phyloP scores from a whole-genome alignment of 1,140 invertebrate genomes.

The Helicoverpa zea region DNA sequence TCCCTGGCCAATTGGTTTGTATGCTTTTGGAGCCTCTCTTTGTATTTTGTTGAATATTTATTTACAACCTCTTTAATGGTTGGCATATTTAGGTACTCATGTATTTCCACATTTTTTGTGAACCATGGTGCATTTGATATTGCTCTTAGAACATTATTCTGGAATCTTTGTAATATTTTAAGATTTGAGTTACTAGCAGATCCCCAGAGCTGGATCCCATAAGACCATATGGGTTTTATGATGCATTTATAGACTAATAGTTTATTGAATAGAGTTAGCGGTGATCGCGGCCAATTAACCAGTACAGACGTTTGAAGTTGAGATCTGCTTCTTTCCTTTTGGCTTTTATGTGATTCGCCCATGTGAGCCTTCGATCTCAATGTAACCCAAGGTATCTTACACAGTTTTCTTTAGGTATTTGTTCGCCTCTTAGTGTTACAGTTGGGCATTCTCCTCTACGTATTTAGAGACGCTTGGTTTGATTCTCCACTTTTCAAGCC shows the following conservation, averaged over 20 bases:
- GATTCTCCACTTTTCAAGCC: slow-evolving; percentile 51
- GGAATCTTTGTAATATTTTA: slow-evolving; percentile 5
- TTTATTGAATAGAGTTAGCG: not conserved
- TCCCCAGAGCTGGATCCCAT: not conserved
- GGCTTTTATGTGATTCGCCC: slow-evolving; percentile 34
- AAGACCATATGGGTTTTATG: slow-evolving; percentile 9
- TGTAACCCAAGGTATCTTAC: slow-evolving; percentile 50
- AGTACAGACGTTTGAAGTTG: not conserved
- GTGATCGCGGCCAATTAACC: not conserved
- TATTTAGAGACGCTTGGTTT: slow-evolving; percentile 37
- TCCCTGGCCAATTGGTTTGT: not conserved
- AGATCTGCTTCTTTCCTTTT: slow-evolving; percentile 31
- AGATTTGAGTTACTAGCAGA: slow-evolving; percentile 14
- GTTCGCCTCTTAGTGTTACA: not conserved
- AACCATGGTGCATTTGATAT: slow-evolving; percentile 35
- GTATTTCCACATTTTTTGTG: slow-evolving; percentile 6
- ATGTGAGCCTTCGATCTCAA: slow-evolving; percentile 47
- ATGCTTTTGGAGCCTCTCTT: not conserved
- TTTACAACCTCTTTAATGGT: slow-evolving; percentile 35
- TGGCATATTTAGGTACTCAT: slow-evolving; percentile 27
- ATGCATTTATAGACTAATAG: not conserved
- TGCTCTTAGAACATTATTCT: not conserved
- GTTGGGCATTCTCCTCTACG: slow-evolving; percentile 34
- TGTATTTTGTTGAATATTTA: slow-evolving; percentile 1
- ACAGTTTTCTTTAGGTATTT: slow-evolving; percentile 41